Conservation (phyloP, 2,113 vertebrate species). For the Prunella himalayana region DNA sequence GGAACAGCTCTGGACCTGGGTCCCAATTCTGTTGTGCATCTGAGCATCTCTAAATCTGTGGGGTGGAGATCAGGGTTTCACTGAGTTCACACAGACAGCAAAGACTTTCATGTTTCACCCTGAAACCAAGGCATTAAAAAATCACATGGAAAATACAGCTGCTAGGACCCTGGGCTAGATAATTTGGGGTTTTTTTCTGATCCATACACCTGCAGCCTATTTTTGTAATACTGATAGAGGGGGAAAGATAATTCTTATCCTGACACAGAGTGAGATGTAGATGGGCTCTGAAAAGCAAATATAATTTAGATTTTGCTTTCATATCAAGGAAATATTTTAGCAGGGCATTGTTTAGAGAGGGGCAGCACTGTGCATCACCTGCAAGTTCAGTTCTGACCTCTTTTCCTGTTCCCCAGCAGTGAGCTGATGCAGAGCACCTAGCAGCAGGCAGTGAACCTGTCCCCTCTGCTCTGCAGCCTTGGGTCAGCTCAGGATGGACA, state of each 20-base stretch:
- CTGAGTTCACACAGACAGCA: neutral
- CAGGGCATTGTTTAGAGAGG: neutral
- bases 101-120: neutral
- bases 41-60: neutral
- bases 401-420: neutral
- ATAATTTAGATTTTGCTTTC: neutral
- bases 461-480: neutral
- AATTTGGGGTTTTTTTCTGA: neutral
- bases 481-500: neutral
- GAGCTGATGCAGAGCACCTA: neutral
- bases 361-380: neutral
- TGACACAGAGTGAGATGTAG: neutral
- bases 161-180: neutral
- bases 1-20: neutral
- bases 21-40: neutral
- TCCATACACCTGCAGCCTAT: neutral
- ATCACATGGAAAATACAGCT: neutral
- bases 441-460: neutral
- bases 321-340: neutral
- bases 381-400: neutral
- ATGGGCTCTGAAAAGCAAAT: neutral
- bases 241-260: neutral
- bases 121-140: neutral
- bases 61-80: fast-evolving
- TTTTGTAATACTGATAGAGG: neutral